Conservation (phyloP, 2,888 invertebrate genomes). For the Eupeodes luniger region DNA sequence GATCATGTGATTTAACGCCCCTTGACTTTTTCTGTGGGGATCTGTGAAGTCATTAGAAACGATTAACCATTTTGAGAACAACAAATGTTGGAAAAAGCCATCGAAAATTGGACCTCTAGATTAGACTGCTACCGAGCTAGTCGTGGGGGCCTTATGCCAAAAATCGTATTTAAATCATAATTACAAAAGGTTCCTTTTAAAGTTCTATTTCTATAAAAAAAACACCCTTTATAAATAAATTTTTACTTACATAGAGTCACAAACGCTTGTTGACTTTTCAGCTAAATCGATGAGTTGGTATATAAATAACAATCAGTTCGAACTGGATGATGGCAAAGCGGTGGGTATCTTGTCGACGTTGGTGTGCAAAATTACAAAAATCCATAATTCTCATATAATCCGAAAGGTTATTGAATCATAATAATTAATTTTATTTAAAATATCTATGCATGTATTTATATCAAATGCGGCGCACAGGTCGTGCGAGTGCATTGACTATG, state of each 20-base stretch:
- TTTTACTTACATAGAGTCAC: neutral
- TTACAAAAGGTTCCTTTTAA: too few species aligned
- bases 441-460: too few species aligned
- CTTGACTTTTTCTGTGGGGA: too few species aligned
- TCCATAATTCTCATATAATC: constrained; percentile 27
- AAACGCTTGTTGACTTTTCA: constrained; percentile 60
- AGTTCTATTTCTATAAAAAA: too few species aligned
- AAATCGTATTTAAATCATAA: too few species aligned
- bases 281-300: constrained; percentile 52
- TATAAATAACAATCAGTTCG: constrained; percentile 62
- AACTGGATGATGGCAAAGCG: neutral
- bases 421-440: constrained; percentile 12
- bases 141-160: too few species aligned
- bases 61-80: too few species aligned
- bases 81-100: too few species aligned
- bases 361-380: constrained; percentile 9
- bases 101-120: too few species aligned
- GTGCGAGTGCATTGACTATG: neutral
- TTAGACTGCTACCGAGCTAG: too few species aligned
- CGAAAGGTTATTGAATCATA: constrained; percentile 20
- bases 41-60: too few species aligned
- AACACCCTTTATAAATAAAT: neutral
- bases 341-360: neutral
- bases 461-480: neutral
- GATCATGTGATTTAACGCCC: too few species aligned